Conservation (phyloP, 2,888 invertebrate genomes). For the Acrobasis consociella region DNA sequence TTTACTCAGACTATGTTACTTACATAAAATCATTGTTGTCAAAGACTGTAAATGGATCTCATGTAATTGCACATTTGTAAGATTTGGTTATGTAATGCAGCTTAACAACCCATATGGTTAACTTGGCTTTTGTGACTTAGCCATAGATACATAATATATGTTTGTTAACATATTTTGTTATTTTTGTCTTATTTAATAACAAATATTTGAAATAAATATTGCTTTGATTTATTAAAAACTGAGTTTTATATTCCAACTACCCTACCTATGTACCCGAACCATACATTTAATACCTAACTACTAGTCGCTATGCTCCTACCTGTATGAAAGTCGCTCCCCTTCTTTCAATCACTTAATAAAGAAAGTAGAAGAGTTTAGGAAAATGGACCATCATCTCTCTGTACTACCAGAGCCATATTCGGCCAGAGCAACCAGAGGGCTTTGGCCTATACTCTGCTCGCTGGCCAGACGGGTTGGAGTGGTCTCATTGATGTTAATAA, state of each 20-base stretch:
- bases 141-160: constrained; percentile 70
- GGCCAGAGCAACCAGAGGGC: no score
- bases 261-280: not conserved
- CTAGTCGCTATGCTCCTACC: not conserved
- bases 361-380: no score
- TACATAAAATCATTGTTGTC: constrained; percentile 20
- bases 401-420: no score
- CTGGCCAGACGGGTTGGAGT: no score
- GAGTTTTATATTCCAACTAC: not conserved
- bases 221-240: constrained; percentile 51
- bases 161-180: constrained; percentile 80
- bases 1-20: constrained; percentile 16
- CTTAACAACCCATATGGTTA: constrained; percentile 7
- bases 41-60: constrained; percentile 52
- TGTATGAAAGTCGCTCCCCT: no score
- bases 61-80: constrained; percentile 33
- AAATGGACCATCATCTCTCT: no score
- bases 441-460: no score
- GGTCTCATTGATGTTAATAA: no score
- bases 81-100: constrained; percentile 20
- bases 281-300: not conserved
- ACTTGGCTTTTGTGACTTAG: constrained; percentile 70
- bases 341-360: no score
- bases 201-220: constrained; percentile 74
- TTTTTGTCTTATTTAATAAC: constrained; percentile 69